These are phyloP conservation scores for Thecophora atra DNA, from an alignment of 2,888 invertebrate genomes.

Conservation along the genomic window DNA sequence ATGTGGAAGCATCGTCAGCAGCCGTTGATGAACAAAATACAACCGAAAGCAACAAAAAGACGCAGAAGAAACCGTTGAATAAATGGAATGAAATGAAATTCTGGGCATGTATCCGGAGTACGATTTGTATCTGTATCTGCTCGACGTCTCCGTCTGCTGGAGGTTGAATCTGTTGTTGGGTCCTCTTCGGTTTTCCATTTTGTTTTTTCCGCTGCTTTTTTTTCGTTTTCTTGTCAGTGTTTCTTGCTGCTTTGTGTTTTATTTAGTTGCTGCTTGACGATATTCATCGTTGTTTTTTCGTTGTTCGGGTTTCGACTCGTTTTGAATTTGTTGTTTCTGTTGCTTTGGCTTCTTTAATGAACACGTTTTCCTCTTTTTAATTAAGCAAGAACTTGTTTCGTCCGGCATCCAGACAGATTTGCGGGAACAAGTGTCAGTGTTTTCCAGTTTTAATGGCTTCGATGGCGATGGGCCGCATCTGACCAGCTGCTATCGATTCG, in stretches of 20 bases:
- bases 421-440: not conserved
- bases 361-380: not conserved
- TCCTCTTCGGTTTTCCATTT: not conserved
- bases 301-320: not conserved
- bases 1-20: not conserved
- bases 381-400: not conserved
- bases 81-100: slow-evolving; percentile 36
- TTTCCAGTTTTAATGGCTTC: too few relatives aligned
- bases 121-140: too few relatives aligned
- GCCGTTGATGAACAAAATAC: not conserved
- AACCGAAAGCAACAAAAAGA: not conserved
- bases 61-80: slow-evolving; percentile 34
- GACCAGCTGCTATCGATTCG: too few relatives aligned
- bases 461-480: too few relatives aligned
- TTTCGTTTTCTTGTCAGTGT: slow-evolving; percentile 30
- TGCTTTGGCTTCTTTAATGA: not conserved
- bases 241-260: not conserved
- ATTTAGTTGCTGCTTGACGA: slow-evolving; percentile 17
- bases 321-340: not conserved
- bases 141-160: not conserved
- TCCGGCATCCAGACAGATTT: not conserved
- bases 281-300: slow-evolving; percentile 13
- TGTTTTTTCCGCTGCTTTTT: slow-evolving; percentile 16
- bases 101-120: slow-evolving; percentile 4
- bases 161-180: slow-evolving; percentile 10